Conservation (phyloP, 1,140 invertebrate species). For the Bathynomus jamesi region DNA sequence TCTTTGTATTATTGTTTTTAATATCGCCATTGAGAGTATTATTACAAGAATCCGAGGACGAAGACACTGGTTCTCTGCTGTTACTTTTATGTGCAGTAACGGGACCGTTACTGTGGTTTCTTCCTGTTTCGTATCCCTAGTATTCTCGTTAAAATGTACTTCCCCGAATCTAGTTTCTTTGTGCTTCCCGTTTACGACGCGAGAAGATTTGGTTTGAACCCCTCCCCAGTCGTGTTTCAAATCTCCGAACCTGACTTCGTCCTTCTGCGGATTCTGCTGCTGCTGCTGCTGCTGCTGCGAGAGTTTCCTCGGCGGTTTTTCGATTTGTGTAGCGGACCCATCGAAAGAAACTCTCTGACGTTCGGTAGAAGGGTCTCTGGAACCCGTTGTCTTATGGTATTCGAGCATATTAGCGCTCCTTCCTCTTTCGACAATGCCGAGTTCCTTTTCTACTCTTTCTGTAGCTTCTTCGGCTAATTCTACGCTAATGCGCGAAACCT, state of each 20-base stretch:
- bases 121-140: no score
- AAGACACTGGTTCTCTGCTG: background rate
- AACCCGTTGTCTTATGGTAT: background rate
- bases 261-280: slow-evolving; percentile 15
- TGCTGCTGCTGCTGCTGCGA: background rate
- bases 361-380: slow-evolving; percentile 16
- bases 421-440: background rate
- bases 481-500: slow-evolving; percentile 25
- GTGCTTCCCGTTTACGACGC: slow-evolving; percentile 17
- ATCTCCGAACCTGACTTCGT: slow-evolving; percentile 35
- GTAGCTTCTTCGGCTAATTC: slow-evolving; percentile 27
- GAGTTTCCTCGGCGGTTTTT: slow-evolving; percentile 9
- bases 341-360: slow-evolving; percentile 25
- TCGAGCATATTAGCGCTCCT: slow-evolving; percentile 27
- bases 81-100: background rate
- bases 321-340: slow-evolving; percentile 7
- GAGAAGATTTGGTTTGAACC: slow-evolving; percentile 20
- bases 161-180: slow-evolving; percentile 34
- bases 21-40: background rate
- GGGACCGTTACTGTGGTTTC: background rate
- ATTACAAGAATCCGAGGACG: no score
- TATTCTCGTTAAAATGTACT: no score
- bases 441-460: slow-evolving; percentile 23
- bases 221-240: slow-evolving; percentile 36
- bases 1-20: background rate